These are phyloP conservation scores for Heliangelus exortis DNA, from an alignment of 2,797 vertebrate species.

Conservation along the genomic window DNA sequence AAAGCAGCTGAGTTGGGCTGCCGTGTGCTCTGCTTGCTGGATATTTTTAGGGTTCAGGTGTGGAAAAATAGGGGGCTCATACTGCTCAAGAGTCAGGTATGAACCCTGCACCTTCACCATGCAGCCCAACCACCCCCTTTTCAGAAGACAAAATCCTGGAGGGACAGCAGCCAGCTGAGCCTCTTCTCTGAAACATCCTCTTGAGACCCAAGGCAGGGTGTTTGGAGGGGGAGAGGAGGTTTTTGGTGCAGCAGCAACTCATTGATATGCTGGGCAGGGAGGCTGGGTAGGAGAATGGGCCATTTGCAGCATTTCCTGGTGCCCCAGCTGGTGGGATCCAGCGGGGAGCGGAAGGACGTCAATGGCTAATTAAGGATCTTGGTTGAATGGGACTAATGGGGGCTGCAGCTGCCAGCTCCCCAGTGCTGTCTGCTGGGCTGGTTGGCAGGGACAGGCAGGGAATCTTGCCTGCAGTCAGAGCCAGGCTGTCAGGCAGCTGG, in stretches of 20 bases:
- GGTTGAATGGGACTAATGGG: neutral
- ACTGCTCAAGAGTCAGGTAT: neutral
- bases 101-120: neutral
- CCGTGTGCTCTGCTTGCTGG: neutral
- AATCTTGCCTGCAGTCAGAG: neutral
- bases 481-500: neutral
- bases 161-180: neutral
- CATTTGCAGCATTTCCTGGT: constrained; percentile 48
- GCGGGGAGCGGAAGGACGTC: constrained; percentile 14
- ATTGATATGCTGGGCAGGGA: neutral
- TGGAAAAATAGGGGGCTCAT: neutral
- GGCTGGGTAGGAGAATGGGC: neutral
- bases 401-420: constrained; percentile 30
- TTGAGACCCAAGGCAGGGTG: neutral
- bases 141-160: neutral
- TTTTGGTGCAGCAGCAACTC: neutral
- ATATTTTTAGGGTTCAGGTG: neutral
- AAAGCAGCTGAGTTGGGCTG: neutral
- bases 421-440: neutral
- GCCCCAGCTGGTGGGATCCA: constrained; percentile 41
- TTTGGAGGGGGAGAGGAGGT: neutral
- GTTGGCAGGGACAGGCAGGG: neutral
- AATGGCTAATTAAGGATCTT: constrained; percentile 34
- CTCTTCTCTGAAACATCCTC: neutral
- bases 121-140: accelerated